Evolutionary conservation across 2,113 vertebrate genomes (phyloP).

Genomic region (Microtus montanus): DNA sequence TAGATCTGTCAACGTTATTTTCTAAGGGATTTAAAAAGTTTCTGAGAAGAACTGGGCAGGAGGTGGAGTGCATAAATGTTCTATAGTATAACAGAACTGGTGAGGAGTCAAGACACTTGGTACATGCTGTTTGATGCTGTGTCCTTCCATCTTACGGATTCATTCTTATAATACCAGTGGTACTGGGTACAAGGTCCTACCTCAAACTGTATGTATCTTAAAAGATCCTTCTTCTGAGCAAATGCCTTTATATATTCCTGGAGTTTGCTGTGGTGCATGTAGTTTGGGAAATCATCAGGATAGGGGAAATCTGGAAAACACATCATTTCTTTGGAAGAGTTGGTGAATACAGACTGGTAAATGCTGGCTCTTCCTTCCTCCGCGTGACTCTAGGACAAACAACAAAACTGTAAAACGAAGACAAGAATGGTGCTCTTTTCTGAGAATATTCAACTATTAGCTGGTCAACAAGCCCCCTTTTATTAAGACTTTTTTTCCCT

Average conservation of each 20-base stretch:
- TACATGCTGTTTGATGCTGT: neutral
- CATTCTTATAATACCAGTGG: neutral
- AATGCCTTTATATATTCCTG: conserved; percentile 88
- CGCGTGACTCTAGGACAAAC: conserved; percentile 82
- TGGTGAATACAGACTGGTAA: conserved; percentile 89
- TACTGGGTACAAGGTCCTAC: conserved; percentile 72
- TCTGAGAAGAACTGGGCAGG: neutral
- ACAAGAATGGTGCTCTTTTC: neutral
- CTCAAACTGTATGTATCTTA: conserved; percentile 87
- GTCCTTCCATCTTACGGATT: neutral
- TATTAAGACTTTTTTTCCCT: neutral
- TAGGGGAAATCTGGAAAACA: conserved; percentile 92
- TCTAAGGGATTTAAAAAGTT: neutral
- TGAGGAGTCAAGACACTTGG: neutral
- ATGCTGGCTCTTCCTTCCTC: conserved; percentile 87
- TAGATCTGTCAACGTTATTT: neutral
- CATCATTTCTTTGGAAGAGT: conserved; percentile 94
- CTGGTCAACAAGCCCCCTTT: neutral
- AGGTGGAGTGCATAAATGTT: neutral
- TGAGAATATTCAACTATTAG: neutral
- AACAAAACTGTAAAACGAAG: neutral
- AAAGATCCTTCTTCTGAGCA: conserved; percentile 86
- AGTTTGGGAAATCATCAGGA: conserved; percentile 89
- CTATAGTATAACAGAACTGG: neutral
- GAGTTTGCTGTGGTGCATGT: conserved; percentile 86